Evolutionary conservation across 2,113 vertebrate species (phyloP), one percentile per base, ranked within the genome.

Genomic region (Neogobius melanostomus): DNA sequence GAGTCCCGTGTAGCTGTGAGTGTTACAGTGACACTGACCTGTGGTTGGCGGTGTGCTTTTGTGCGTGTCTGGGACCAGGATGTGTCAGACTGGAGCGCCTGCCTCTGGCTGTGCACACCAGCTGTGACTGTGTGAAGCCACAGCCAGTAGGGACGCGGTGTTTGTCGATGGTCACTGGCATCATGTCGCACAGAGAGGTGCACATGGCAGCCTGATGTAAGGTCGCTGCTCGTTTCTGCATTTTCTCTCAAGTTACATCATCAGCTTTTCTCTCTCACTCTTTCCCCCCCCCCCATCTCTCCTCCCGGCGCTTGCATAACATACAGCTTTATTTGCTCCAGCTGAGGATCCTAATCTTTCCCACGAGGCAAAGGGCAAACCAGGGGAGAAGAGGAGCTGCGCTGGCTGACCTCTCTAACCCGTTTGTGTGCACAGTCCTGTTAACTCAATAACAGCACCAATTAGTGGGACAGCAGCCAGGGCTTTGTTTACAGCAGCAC

Each of bases 281-380:
- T 64, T 49, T 59, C 59, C 46, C 73, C 68, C 82, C 71, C 65
- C 68, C 82, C 71, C 65, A 48, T 79, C 76, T 81, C 59, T 17
- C 62, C 84, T 83, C 68, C n/a, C 50, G 65, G 69, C 65, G 82
- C 90, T 92, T 93, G 90, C 89, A 84, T 92, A 92, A 92, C 77
- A 59, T 72, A 66, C 76, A 82, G 89, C 83, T 90, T 90, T 91
- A 92, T 92, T 91, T 87, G 85, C 87, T 87, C 88, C 90, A 88
- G 84, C 88, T 84, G 89, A 91, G 84, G 85, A 87, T 84, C 85
- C 78, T 90, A 89, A 91, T 90, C 88, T 89, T 86, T 87, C 86
- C 85, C 84, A 85, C 64, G 79, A 87, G 88, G 88, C 87, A 82
- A 60, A 81, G 71, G 1, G 75, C 68, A 64, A 83, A 83, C 79